Base-by-base conservation (phyloP, 2,113 vertebrate species). In the Tragelaphus buxtoni region DNA sequence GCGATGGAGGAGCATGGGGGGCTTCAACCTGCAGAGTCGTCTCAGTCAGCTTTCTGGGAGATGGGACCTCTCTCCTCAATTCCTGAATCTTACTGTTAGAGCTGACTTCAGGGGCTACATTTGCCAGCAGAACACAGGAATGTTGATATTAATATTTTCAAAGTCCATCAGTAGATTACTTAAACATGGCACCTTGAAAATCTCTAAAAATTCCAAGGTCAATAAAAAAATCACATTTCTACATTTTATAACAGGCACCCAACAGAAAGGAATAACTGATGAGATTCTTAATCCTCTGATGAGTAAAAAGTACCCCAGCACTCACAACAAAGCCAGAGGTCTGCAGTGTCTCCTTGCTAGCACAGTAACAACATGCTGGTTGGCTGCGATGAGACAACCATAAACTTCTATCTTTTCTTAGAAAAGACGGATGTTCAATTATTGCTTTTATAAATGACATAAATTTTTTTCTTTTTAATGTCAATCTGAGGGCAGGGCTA, bases 181-280 rank as follows among this genome's bases (percentile, higher is more conserved):
- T 76, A 95, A 95, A 96, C 87, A 26, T 90, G 56, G 32, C 30
- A 85, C 26, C 55, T 5, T 55, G 12, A 55, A 91, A 84, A 39
- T 72, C 55, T 82, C 88, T 56, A 88, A 81, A 95, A 89, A 92
- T 63, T n/a, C 49, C n/a, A 42, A 81, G 12, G n/a, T 45, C 74
- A n/a, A 9, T 55, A 83, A 69, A 93, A 93, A 93, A 86, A 65
- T 51, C 81, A 47, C 49, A 77, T 30, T 87, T 47, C 55, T 47
- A 55, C 20, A 60, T 76, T 86, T 96, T 87, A 89, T 42, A 95
- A 90, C 17, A 86, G 63, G 88, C 2, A 87, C 8, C n/a, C 8
- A 39, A 69, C 81, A 55, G 35, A 95, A 92, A 60, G 35, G n/a
- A 87, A 83, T 0, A 58, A 35, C 47, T 45, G 42, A 3, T 1